These are phyloP conservation scores for Diaphora mendica DNA, from an alignment of 2,888 invertebrate species.

Conservation along the genomic window DNA sequence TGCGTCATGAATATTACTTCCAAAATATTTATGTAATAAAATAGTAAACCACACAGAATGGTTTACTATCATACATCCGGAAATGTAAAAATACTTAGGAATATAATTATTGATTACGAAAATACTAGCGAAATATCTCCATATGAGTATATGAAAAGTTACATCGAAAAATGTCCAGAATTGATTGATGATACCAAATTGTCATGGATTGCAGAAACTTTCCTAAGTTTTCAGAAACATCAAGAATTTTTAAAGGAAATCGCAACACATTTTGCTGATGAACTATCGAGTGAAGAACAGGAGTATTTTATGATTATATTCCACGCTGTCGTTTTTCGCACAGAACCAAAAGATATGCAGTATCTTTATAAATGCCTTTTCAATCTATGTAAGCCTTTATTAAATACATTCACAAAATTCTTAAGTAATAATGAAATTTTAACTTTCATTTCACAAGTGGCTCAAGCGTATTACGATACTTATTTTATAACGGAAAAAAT, in stretches of 20 bases:
- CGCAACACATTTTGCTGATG: slow-evolving; percentile 61
- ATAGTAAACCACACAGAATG: slow-evolving; percentile 62
- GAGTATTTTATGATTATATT: slow-evolving; percentile 73
- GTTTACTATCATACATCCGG: slow-evolving; percentile 78
- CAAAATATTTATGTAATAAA: slow-evolving; percentile 39
- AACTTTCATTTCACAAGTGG: slow-evolving; percentile 76
- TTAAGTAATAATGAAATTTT: slow-evolving; percentile 79
- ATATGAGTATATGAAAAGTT: slow-evolving; percentile 75
- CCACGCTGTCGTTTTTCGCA: slow-evolving; percentile 70
- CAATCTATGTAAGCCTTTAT: slow-evolving; percentile 73
- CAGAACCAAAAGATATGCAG: slow-evolving; percentile 65
- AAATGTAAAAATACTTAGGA: slow-evolving; percentile 74
- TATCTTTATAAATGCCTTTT: slow-evolving; percentile 76
- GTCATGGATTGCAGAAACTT: slow-evolving; percentile 76
- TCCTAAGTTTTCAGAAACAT: slow-evolving; percentile 74
- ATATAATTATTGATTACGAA: slow-evolving; percentile 69
- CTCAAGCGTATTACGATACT: slow-evolving; percentile 80
- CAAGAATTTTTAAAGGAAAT: slow-evolving; percentile 65
- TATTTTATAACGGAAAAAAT: slow-evolving; percentile 82
- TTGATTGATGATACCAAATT: slow-evolving; percentile 68
- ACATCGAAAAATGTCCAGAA: slow-evolving; percentile 75
- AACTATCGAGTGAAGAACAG: slow-evolving; percentile 68
- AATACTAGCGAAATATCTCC: slow-evolving; percentile 65
- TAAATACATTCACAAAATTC: slow-evolving; percentile 72
- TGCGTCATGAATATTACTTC: slow-evolving; percentile 51